Conservation (phyloP, 2,113 vertebrate genomes). For the Machaerirhynchus nigripectus region DNA sequence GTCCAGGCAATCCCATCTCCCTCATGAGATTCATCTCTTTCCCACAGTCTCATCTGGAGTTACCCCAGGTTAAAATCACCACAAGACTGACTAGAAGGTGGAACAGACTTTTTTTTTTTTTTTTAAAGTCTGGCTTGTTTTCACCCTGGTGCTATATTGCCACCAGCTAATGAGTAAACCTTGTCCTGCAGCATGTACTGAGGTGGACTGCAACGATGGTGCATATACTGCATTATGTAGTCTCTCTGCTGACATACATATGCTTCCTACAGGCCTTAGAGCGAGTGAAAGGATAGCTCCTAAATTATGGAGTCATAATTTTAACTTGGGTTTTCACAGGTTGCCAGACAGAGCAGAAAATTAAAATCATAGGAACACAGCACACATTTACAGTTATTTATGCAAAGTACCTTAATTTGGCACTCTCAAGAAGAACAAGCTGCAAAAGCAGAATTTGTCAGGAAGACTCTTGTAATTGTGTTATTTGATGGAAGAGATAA, state of each 20-base stretch:
- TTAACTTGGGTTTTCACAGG: not conserved
- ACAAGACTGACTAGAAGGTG: not conserved
- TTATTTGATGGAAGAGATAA: constrained; percentile 34
- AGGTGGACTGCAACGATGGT: not conserved
- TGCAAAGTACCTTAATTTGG: not conserved
- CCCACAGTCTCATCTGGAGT: not conserved
- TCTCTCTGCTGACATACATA: rapidly evolving
- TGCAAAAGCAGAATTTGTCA: not conserved
- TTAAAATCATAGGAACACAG: not conserved
- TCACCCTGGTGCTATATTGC: not conserved
- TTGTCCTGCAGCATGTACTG: not conserved
- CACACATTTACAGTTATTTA: not conserved
- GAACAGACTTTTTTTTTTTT: not conserved
- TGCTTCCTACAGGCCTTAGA: not conserved
- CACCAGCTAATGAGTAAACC: not conserved
- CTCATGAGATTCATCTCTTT: not conserved
- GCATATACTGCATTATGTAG: not conserved
- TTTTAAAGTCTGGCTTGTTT: not conserved
- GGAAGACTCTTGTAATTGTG: not conserved
- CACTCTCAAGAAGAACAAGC: not conserved
- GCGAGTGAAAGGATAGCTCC: not conserved
- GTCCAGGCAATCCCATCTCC: not conserved
- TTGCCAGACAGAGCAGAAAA: not conserved
- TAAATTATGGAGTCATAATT: not conserved
- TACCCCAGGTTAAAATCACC: not conserved